Evolutionary conservation across 2,888 invertebrate species (phyloP).

Genomic region (Netelia fuscicornis): DNA sequence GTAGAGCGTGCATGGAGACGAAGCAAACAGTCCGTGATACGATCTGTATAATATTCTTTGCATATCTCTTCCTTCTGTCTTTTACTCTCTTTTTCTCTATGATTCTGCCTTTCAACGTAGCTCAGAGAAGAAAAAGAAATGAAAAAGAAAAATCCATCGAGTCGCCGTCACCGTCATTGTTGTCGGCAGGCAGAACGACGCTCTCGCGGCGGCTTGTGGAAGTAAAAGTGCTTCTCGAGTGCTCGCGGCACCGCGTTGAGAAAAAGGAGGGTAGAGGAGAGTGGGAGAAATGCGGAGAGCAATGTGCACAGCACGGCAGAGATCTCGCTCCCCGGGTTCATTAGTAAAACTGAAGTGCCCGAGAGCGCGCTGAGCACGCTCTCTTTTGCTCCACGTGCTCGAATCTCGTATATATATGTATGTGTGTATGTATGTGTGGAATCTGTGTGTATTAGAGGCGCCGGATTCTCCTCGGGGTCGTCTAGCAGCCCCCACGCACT

Average conservation of each 20-base stretch:
- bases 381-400: slow-evolving; percentile 62
- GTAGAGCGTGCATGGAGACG: slow-evolving; percentile 20
- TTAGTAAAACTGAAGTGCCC: slow-evolving; percentile 73
- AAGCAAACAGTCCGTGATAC: slow-evolving; percentile 21
- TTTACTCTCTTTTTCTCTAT: slow-evolving; percentile 24
- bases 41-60: slow-evolving; percentile 29
- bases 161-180: slow-evolving; percentile 61
- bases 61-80: slow-evolving; percentile 31
- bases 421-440: neutral
- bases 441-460: neutral
- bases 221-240: slow-evolving; percentile 82
- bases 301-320: slow-evolving; percentile 41
- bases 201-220: slow-evolving; percentile 69
- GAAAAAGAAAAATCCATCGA: slow-evolving; percentile 40
- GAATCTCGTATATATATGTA: slow-evolving; percentile 1
- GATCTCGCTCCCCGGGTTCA: slow-evolving; percentile 66
- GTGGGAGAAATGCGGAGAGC: slow-evolving; percentile 18
- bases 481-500: slow-evolving; percentile 10
- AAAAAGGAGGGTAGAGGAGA: slow-evolving; percentile 43
- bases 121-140: slow-evolving; percentile 18
- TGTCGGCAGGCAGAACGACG: slow-evolving; percentile 57
- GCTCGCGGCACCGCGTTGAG: slow-evolving; percentile 56
- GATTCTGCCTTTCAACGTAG: slow-evolving; percentile 48
- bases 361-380: slow-evolving; percentile 68
- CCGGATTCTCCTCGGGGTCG: slow-evolving; percentile 31